phyloP scores from a whole-genome alignment of 2,797 vertebrate genomes.

The Bovichtus variegatus region DNA sequence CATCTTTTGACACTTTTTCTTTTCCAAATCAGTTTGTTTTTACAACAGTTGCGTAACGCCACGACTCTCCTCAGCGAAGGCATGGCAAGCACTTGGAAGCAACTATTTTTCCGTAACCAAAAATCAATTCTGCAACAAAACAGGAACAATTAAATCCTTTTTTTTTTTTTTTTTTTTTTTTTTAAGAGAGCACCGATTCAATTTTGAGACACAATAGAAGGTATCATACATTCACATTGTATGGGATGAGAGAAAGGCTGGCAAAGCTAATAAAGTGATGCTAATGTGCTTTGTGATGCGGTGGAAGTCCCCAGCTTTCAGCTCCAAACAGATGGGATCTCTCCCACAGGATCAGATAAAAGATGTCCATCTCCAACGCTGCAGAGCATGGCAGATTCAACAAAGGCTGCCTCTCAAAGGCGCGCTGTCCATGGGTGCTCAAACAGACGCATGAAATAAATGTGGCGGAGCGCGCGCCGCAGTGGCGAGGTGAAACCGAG shows the following conservation, averaged over 20 bases:
- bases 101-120: constrained; percentile 2
- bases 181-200: constrained; percentile 38
- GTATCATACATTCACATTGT: constrained; percentile 77
- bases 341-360: constrained; percentile 75
- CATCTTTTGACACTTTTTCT: constrained; percentile 11
- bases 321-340: constrained; percentile 72
- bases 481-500: constrained; percentile 67
- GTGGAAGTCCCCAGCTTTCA: constrained; percentile 59
- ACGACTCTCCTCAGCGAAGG: constrained; percentile 5
- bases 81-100: not conserved
- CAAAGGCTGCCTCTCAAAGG: constrained; percentile 67
- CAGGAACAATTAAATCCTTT: not conserved
- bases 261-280: constrained; percentile 72
- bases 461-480: constrained; percentile 46
- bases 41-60: constrained; percentile 5
- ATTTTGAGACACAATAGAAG: constrained; percentile 58
- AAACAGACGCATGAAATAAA: constrained; percentile 38
- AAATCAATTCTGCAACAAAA: constrained; percentile 32
- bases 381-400: constrained; percentile 64
- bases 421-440: constrained; percentile 50
- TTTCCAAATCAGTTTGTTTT: constrained; percentile 15
- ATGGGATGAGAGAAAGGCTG: constrained; percentile 65
- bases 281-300: constrained; percentile 72
- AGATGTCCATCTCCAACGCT: constrained; percentile 65
- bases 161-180: constrained; percentile 2